A percentile compares a stretch with the other conserved stretches of the same genome.
These are phyloP conservation scores for Mirounga angustirostris DNA, from an alignment of 2,113 vertebrate genomes.

Conservation along the genomic window DNA sequence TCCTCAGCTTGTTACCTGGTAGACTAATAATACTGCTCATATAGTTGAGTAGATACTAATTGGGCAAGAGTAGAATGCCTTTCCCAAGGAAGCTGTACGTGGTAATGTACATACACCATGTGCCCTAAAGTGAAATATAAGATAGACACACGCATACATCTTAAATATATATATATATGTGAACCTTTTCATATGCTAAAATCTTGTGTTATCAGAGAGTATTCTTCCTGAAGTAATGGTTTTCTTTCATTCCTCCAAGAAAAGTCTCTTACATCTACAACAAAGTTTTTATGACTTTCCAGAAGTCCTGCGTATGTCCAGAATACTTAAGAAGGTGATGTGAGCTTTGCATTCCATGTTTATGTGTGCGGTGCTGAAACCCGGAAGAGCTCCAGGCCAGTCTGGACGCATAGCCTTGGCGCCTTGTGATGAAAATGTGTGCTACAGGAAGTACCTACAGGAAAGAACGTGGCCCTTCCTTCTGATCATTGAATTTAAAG, in stretches of 20 bases:
- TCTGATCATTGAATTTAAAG: not conserved
- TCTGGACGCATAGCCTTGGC: rapidly evolving
- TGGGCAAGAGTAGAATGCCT: not conserved
- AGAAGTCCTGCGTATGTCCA: too few species aligned
- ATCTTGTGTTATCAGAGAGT: too few species aligned
- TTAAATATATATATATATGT: too few species aligned
- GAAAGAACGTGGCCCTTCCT: not conserved
- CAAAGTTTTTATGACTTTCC: not conserved
- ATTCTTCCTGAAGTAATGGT: too few species aligned
- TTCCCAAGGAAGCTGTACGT: not conserved
- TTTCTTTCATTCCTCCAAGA: not conserved
- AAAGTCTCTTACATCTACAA: too few species aligned
- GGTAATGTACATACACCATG: rapidly evolving
- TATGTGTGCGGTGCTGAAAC: rapidly evolving
- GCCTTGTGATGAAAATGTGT: not conserved
- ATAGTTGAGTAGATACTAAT: not conserved
- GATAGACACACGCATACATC: not conserved
- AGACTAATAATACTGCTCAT: too few species aligned
- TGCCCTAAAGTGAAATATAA: not conserved
- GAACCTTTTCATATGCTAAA: not conserved
- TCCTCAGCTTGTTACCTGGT: not conserved
- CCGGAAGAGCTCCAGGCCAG: rapidly evolving
- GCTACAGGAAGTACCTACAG: rapidly evolving
- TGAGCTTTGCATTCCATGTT: not conserved
- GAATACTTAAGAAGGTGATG: not conserved